phyloP scores from a whole-genome alignment of 2,113 vertebrate species.

The Ahaetulla prasina region DNA sequence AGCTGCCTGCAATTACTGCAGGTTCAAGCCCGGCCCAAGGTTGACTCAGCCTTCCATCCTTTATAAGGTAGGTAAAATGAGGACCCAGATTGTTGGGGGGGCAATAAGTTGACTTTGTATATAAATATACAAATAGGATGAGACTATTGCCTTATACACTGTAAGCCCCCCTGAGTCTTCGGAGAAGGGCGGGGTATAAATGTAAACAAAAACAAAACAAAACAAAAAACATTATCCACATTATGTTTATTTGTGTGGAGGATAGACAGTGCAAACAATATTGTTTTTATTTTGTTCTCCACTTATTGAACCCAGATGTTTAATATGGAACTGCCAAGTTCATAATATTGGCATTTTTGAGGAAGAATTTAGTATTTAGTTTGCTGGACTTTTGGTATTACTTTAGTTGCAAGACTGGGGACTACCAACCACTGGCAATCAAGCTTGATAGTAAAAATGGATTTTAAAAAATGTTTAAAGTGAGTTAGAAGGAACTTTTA shows the following conservation, averaged over 20 bases:
- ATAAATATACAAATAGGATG: no score
- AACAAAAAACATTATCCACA: no score
- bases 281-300: not conserved
- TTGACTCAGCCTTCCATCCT: no score
- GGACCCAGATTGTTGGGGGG: no score
- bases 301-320: not conserved
- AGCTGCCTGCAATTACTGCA: no score
- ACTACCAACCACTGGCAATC: not conserved
- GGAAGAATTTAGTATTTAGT: not conserved
- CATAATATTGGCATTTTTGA: not conserved
- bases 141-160: no score
- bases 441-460: not conserved
- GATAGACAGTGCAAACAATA: not conserved
- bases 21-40: no score
- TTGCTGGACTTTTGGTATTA: not conserved
- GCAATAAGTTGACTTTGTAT: no score
- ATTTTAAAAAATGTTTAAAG: not conserved
- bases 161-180: no score
- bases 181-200: no score
- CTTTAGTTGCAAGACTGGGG: not conserved
- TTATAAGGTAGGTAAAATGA: no score
- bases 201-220: no score
- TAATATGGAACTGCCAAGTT: not conserved
- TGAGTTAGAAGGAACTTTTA: not conserved
- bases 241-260: not conserved